Conservation (phyloP, 2,113 vertebrate genomes). For the Siniperca chuatsi region DNA sequence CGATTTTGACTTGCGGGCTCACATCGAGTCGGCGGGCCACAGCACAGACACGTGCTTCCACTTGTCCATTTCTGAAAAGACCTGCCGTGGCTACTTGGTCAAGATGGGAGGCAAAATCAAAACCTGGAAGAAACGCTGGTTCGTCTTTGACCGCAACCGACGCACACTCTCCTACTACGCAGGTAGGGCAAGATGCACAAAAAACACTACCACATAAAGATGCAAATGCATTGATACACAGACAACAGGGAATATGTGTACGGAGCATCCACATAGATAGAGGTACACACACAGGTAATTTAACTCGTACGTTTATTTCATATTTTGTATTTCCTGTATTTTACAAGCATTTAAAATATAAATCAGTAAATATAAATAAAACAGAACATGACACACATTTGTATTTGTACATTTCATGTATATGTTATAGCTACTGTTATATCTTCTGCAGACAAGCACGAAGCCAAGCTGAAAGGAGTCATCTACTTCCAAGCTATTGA, state of each 20-base stretch:
- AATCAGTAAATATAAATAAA: background rate
- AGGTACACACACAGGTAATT: background rate
- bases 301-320: background rate
- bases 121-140: conserved; percentile 98
- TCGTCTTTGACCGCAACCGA: conserved; percentile 95
- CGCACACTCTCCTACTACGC: conserved; percentile 94
- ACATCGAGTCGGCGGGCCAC: conserved; percentile 95
- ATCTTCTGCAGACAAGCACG: conserved; percentile 92
- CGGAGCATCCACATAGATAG: background rate
- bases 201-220: background rate
- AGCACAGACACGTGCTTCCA: conserved; percentile 94
- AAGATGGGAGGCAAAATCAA: conserved; percentile 99
- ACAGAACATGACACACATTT: background rate
- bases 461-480: conserved; percentile 97
- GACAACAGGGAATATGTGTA: background rate
- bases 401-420: background rate
- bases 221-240: background rate
- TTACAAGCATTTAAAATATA: background rate
- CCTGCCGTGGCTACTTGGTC: conserved; percentile 94
- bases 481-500: conserved; percentile 99
- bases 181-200: conserved; percentile 78
- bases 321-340: background rate
- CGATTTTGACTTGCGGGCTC: conserved; percentile 93
- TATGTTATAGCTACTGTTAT: background rate
- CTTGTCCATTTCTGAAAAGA: conserved; percentile 94